Conservation (phyloP, 2,797 vertebrate genomes). For the Sciurus carolinensis region DNA sequence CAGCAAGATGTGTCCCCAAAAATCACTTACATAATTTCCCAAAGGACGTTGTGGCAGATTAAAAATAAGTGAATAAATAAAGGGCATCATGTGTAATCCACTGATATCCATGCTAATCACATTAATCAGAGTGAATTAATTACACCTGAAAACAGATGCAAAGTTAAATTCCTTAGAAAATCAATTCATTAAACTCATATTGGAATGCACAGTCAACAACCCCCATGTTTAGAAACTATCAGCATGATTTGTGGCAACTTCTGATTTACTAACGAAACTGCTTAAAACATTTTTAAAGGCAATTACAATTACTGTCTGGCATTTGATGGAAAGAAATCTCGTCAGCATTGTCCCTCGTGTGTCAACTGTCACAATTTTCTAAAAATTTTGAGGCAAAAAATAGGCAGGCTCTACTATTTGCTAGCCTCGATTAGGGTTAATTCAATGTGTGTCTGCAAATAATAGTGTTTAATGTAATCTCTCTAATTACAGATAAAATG, state of each 20-base stretch:
- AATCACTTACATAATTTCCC: slow-evolving; percentile 77
- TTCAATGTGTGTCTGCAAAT: slow-evolving; percentile 88
- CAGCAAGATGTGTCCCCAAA: slow-evolving; percentile 52
- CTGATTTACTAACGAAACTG: slow-evolving; percentile 83
- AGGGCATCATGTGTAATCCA: slow-evolving; percentile 80
- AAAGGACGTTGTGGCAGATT: slow-evolving; percentile 73
- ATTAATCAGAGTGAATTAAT: slow-evolving; percentile 86
- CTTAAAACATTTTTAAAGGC: slow-evolving; percentile 86
- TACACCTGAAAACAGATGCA: slow-evolving; percentile 86
- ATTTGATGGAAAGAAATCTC: slow-evolving; percentile 85
- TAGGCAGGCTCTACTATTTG: slow-evolving; percentile 86
- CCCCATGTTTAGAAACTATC: slow-evolving; percentile 84
- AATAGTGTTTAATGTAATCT: slow-evolving; percentile 88
- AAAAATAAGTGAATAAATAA: slow-evolving; percentile 84
- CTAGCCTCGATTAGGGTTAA: slow-evolving; percentile 87
- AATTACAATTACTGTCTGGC: slow-evolving; percentile 86
- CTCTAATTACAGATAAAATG: slow-evolving; percentile 87
- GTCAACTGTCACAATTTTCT: slow-evolving; percentile 87
- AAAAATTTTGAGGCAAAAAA: slow-evolving; percentile 85
- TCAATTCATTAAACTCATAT: slow-evolving; percentile 84
- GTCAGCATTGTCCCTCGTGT: slow-evolving; percentile 84
- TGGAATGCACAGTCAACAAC: slow-evolving; percentile 84
- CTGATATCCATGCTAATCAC: slow-evolving; percentile 86
- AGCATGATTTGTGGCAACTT: slow-evolving; percentile 84
- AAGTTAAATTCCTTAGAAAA: slow-evolving; percentile 84